Base-by-base conservation (phyloP, 1,140 invertebrate species). In the Drosophila littoralis region DNA sequence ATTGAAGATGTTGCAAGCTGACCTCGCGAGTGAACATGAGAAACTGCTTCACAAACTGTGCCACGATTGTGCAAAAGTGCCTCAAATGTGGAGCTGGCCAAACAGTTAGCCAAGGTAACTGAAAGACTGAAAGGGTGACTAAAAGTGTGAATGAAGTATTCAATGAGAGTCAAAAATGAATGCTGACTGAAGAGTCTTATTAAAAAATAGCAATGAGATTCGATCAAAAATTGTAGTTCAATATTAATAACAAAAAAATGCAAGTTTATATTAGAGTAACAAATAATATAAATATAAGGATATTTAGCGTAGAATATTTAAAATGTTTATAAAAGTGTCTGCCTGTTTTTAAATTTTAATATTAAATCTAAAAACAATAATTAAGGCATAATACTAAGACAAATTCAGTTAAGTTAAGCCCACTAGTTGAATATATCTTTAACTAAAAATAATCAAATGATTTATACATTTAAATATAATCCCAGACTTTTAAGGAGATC, bases 1-100 rank as follows among this genome's bases (percentile, higher is more conserved):
- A 86, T 86, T 86, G 83, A 86, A 86, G 83, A 86, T 86, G 83
- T 88, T 79, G 83, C 83, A 86, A 88, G 61, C 60, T 81, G 84
- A 89, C 83, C 83, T 89, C 83, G 79, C 71, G 42, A 68, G 55
- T 15, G 65, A 76, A 82, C 80, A 78, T 81, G 75, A 64, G 50
- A 75, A 73, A 68, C 70, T 28, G 45, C 77, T 66, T 13, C 60
- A 73, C 48, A 22, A 51, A 45, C 28, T n/a, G 45, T 70, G 50
- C 40, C 64, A 38, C 57, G 68, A 50, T 77, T 84, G 64, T 59
- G 63, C 63, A 67, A 68, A 55, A 52, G 17, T 35, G 17, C 33
- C 55, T 36, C 12, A 58, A 64, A 81, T 66, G 55, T 81, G 51
- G 60, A 81, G 63, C 50, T 64, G 57, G 57, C 15, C 50, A 38